A percentile compares a stretch with the other conserved stretches of the same genome.
Conservation (phyloP, 2,888 invertebrate species). For the Eumerus sabulonum region DNA sequence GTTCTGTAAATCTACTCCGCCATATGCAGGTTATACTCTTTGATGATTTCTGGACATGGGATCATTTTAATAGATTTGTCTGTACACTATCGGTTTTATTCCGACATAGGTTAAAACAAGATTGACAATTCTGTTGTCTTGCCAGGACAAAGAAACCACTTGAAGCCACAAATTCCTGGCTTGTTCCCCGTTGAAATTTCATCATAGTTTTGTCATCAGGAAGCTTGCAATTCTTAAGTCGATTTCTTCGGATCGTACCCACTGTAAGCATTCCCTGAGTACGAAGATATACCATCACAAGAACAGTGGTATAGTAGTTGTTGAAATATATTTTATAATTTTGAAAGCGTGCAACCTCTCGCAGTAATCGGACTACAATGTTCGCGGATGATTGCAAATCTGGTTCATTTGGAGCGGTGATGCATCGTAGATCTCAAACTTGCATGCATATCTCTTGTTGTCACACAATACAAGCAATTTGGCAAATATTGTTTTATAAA, state of each 20-base stretch:
- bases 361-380: not conserved
- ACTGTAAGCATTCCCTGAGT: not conserved
- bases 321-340: conserved; percentile 1
- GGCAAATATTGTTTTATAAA: conserved; percentile 4
- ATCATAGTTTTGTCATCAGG: not conserved
- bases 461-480: not conserved
- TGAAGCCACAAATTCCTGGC: too few relatives aligned
- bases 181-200: not conserved
- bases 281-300: not conserved
- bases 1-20: too few relatives aligned
- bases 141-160: too few relatives aligned
- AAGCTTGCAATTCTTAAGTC: not conserved
- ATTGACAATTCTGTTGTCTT: too few relatives aligned
- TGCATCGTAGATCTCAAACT: not conserved
- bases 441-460: not conserved
- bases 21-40: too few relatives aligned
- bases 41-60: too few relatives aligned
- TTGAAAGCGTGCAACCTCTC: not conserved
- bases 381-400: too few relatives aligned
- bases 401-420: not conserved
- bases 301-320: conserved; percentile 1
- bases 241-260: not conserved
- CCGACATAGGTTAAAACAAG: too few relatives aligned
- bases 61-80: too few relatives aligned
- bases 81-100: too few relatives aligned